Evolutionary conservation across 1,140 invertebrate genomes (phyloP).

Genomic region (Drosophila azteca): DNA sequence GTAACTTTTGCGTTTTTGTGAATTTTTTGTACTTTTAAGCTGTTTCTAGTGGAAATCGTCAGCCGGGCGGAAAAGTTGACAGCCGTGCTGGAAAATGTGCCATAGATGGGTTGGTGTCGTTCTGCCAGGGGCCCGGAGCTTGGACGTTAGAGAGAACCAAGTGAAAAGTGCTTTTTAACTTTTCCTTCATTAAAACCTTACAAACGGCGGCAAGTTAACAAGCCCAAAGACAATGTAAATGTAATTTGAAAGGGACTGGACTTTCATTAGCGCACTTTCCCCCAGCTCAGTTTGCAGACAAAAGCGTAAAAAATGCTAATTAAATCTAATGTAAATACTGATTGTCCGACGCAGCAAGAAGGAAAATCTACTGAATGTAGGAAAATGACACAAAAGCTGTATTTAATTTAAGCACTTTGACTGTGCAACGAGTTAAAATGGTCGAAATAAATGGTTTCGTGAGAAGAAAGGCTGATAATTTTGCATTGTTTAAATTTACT

Average conservation of each 20-base stretch:
- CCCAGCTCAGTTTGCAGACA: constrained; percentile 15
- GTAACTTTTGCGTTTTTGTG: background rate
- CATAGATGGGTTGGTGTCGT: too few relatives aligned
- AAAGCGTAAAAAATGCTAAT: constrained; percentile 55
- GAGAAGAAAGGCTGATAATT: background rate
- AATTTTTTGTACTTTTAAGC: constrained; percentile 19
- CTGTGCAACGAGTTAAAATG: background rate
- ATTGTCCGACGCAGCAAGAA: background rate
- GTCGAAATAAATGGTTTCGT: background rate
- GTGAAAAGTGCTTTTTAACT: constrained; percentile 39
- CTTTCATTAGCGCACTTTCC: constrained; percentile 50
- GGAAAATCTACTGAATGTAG: background rate
- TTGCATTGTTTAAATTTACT: too few relatives aligned
- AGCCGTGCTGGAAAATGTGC: constrained; percentile 21
- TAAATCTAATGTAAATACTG: too few relatives aligned
- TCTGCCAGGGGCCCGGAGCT: too few relatives aligned
- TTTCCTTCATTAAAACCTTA: constrained; percentile 53
- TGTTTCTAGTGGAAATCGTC: constrained; percentile 25
- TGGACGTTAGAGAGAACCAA: constrained; percentile 30
- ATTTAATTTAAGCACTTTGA: constrained; percentile 17
- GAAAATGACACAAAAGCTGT: constrained; percentile 2
- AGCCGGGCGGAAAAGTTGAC: constrained; percentile 27
- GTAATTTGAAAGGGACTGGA: constrained; percentile 44
- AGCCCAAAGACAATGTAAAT: constrained; percentile 30
- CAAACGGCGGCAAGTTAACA: background rate